phyloP scores from a whole-genome alignment of 53 echinoderm and acorn worm species.

The Paelopatides confundens region DNA sequence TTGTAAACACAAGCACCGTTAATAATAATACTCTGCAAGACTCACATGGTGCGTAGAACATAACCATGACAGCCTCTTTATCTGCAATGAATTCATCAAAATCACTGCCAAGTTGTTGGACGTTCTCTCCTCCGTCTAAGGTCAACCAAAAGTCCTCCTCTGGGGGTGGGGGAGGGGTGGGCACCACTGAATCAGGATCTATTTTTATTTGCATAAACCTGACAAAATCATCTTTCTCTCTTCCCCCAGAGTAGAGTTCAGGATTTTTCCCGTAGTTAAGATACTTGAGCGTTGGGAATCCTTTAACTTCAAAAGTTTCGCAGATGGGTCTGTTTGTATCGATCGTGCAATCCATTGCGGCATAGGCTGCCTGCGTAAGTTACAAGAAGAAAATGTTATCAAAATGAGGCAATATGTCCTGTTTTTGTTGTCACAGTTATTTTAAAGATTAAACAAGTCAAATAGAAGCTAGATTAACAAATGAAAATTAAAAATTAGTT shows the following conservation, averaged over 20 bases:
- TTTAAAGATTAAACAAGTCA: too few relatives aligned
- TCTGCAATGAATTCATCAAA: conserved; percentile 67
- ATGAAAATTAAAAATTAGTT: too few relatives aligned
- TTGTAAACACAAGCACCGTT: too few relatives aligned
- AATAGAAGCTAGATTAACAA: too few relatives aligned
- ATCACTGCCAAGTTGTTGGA: conserved; percentile 71
- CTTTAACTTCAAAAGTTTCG: conserved; percentile 68
- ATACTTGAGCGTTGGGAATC: conserved; percentile 91
- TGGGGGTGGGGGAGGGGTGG: conserved; percentile 68
- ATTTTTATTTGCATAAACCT: conserved; percentile 84
- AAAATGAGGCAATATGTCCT: too few relatives aligned
- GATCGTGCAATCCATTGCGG: conserved; percentile 87
- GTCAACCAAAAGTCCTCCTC: conserved; percentile 85
- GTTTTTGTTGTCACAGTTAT: too few relatives aligned
- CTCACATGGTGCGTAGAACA: conserved; percentile 99
- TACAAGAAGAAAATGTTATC: too few relatives aligned
- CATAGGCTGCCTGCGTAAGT: conserved; percentile 72
- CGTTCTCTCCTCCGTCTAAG: conserved; percentile 95
- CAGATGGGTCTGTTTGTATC: conserved; percentile 76
- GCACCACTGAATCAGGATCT: conserved; percentile 70
- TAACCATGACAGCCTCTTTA: conserved; percentile 82
- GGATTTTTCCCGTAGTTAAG: conserved; percentile 91
- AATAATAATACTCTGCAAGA: background rate
- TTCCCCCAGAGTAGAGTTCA: conserved; percentile 72
- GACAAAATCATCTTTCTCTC: conserved; percentile 81